Conservation (phyloP, 1,140 invertebrate species). For the Uloborus diversus region DNA sequence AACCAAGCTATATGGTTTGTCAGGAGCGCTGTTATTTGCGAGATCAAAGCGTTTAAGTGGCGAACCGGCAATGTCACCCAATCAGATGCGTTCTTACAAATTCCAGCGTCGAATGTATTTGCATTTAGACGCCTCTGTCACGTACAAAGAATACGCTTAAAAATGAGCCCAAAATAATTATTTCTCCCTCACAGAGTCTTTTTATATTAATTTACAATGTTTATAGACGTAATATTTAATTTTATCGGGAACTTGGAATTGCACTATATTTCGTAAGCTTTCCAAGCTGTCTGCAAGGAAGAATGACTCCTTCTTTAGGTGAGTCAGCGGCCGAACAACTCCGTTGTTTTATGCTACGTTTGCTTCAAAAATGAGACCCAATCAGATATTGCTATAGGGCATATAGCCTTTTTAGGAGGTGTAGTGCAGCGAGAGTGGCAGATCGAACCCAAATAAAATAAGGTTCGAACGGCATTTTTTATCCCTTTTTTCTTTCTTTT, state of each 20-base stretch:
- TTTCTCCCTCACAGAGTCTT: too few species aligned
- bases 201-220: too few species aligned
- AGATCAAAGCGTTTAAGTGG: slow-evolving; percentile 42
- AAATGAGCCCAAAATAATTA: slow-evolving; percentile 19
- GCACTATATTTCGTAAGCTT: slow-evolving; percentile 15
- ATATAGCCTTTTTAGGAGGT: slow-evolving; percentile 54
- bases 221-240: too few species aligned
- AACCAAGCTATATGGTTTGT: not conserved
- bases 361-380: slow-evolving; percentile 51
- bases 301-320: slow-evolving; percentile 38
- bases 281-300: not conserved
- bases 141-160: too few species aligned
- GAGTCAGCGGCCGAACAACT: slow-evolving; percentile 54
- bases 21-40: slow-evolving; percentile 41
- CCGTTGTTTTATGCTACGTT: slow-evolving; percentile 54
- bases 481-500: slow-evolving; percentile 5
- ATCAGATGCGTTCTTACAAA: slow-evolving; percentile 41
- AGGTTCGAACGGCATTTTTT: slow-evolving; percentile 5
- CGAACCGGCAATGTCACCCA: slow-evolving; percentile 37
- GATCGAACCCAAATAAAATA: slow-evolving; percentile 40
- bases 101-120: slow-evolving; percentile 6
- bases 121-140: slow-evolving; percentile 48
- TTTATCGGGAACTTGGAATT: too few species aligned
- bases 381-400: slow-evolving; percentile 53
- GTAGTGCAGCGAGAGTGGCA: slow-evolving; percentile 41